These are phyloP conservation scores for Drosophila albomicans DNA, from an alignment of 1,140 invertebrate species.

Conservation along the genomic window DNA sequence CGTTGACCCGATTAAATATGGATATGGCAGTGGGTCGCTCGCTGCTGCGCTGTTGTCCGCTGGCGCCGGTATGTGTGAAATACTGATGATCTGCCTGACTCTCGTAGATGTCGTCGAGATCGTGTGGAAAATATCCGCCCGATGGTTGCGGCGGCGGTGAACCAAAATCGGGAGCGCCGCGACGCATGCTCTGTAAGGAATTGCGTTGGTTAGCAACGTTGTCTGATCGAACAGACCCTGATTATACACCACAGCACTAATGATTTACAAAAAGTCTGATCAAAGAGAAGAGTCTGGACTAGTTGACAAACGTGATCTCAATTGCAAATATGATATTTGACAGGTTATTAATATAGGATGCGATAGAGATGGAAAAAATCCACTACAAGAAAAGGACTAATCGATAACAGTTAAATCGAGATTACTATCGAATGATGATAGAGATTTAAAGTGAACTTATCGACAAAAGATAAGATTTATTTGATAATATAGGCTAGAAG, in stretches of 20 bases:
- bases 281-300: background rate
- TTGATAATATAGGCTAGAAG: too few species aligned
- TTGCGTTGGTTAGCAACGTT: constrained; percentile 9
- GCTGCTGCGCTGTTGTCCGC: constrained; percentile 55
- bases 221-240: background rate
- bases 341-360: background rate
- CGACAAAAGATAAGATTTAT: too few species aligned
- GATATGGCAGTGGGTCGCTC: constrained; percentile 79
- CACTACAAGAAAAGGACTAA: too few species aligned
- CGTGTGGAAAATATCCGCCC: constrained; percentile 82
- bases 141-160: constrained; percentile 68
- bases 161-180: constrained; percentile 65
- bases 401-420: too few species aligned
- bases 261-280: background rate
- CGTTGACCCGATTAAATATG: constrained; percentile 78
- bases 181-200: constrained; percentile 73
- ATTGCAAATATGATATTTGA: background rate
- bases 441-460: too few species aligned
- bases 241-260: constrained; percentile 4
- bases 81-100: constrained; percentile 83
- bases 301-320: background rate
- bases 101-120: constrained; percentile 84
- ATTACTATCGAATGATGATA: background rate
- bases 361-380: too few species aligned
- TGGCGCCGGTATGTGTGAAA: constrained; percentile 82